Percentiles rank a stretch among this genome's conserved stretches.
Conservation (phyloP, 2,113 vertebrate genomes). For the Cisticola juncidis region DNA sequence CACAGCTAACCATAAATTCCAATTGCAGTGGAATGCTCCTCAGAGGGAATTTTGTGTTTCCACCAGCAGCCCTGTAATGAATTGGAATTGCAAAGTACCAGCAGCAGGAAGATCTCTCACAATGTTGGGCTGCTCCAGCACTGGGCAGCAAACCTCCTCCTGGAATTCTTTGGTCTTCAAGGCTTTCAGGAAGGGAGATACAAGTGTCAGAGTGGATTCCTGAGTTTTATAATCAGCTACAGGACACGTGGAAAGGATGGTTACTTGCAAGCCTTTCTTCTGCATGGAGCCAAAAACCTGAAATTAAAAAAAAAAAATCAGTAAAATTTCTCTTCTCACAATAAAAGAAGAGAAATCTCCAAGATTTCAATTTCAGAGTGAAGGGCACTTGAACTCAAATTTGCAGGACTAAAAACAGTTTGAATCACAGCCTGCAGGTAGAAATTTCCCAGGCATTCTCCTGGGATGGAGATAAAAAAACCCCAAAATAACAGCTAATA, state of each 20-base stretch:
- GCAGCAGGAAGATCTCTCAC: slow-evolving; percentile 88
- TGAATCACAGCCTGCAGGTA: neutral
- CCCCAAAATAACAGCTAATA: rapidly evolving
- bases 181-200: slow-evolving; percentile 86
- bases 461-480: neutral
- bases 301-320: neutral
- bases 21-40: neutral
- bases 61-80: neutral
- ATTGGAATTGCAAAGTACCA: slow-evolving; percentile 70
- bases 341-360: neutral
- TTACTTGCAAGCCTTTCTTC: slow-evolving; percentile 80
- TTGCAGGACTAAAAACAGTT: neutral
- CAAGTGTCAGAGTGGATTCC: slow-evolving; percentile 77
- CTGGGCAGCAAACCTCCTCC: slow-evolving; percentile 68
- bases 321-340: neutral
- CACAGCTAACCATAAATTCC: neutral
- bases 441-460: neutral
- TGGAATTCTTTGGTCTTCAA: slow-evolving; percentile 80
- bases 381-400: neutral
- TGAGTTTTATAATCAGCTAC: slow-evolving; percentile 88
- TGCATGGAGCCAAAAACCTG: slow-evolving; percentile 86
- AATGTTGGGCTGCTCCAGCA: slow-evolving; percentile 93
- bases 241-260: slow-evolving; percentile 84
- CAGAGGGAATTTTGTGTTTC: neutral
- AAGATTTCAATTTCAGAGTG: neutral